Conservation (phyloP, 2,113 vertebrate species). For the Pimephales promelas region DNA sequence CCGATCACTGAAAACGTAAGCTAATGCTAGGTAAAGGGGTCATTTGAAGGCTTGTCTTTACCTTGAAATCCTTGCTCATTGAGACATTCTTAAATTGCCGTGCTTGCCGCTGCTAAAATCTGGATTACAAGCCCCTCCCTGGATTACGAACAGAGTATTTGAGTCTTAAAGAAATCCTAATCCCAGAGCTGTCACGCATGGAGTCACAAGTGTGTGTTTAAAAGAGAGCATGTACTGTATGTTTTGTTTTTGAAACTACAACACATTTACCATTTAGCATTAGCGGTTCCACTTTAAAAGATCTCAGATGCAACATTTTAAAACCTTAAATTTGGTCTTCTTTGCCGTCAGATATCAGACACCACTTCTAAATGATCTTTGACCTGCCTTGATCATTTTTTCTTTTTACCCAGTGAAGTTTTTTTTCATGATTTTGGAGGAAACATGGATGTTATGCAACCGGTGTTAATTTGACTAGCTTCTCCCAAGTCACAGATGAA, state of each 20-base stretch:
- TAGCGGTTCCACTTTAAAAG: not conserved
- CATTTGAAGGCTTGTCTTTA: not conserved
- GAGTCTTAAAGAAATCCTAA: conserved; percentile 47
- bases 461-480: not conserved
- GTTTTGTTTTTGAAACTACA: not conserved
- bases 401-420: too few species aligned
- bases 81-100: conserved; percentile 31
- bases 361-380: not conserved
- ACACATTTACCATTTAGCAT: not conserved
- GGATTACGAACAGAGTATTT: conserved; percentile 48
- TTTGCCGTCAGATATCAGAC: not conserved
- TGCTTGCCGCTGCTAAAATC: conserved; percentile 20
- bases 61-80: conserved; percentile 12
- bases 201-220: not conserved
- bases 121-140: conserved; percentile 24
- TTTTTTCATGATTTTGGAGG: not conserved
- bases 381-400: not conserved
- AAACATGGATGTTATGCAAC: not conserved
- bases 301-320: not conserved
- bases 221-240: not conserved
- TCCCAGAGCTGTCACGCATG: conserved; percentile 37
- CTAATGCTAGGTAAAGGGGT: conserved; percentile 9
- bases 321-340: not conserved
- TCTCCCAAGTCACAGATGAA: not conserved
- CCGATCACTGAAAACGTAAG: not conserved